phyloP scores from a whole-genome alignment of 2,888 invertebrate species.

The Norana najaformis region DNA sequence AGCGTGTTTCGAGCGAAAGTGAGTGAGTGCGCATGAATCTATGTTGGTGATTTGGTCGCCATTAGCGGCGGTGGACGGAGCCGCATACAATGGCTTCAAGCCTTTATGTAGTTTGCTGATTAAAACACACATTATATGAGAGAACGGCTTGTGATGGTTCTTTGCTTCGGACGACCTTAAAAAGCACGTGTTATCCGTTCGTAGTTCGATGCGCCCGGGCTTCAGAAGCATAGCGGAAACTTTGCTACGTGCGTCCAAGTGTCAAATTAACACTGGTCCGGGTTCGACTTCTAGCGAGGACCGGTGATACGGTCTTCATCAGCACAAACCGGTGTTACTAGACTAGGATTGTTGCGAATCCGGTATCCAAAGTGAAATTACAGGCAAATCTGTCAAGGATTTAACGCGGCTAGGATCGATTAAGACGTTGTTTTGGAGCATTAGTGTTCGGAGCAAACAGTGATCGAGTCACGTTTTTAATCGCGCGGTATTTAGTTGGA shows the following conservation, averaged over 20 bases:
- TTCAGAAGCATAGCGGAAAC: background rate
- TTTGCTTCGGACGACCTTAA: conserved; percentile 17
- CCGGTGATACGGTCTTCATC: background rate
- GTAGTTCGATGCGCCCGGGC: background rate
- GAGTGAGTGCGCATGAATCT: conserved; percentile 22
- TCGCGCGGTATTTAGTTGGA: background rate
- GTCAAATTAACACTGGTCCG: background rate
- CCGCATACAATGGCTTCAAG: conserved; percentile 17
- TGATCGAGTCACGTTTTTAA: background rate
- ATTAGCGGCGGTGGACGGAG: conserved; percentile 17
- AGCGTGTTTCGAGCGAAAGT: conserved; percentile 16
- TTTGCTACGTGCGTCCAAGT: background rate
- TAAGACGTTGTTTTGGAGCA: background rate
- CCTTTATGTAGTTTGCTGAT: conserved; percentile 20
- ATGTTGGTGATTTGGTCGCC: background rate
- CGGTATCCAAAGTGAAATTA: conserved; percentile 1
- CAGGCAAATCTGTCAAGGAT: background rate
- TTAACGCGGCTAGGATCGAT: background rate
- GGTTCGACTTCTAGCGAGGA: background rate
- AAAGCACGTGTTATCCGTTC: conserved; percentile 22
- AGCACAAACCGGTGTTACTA: background rate
- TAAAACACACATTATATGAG: conserved; percentile 18
- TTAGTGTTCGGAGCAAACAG: background rate
- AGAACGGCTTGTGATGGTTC: conserved; percentile 18
- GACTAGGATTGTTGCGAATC: conserved; percentile 6